These are phyloP conservation scores for Natator depressus DNA, from an alignment of 2,113 vertebrate species.

Conservation along the genomic window DNA sequence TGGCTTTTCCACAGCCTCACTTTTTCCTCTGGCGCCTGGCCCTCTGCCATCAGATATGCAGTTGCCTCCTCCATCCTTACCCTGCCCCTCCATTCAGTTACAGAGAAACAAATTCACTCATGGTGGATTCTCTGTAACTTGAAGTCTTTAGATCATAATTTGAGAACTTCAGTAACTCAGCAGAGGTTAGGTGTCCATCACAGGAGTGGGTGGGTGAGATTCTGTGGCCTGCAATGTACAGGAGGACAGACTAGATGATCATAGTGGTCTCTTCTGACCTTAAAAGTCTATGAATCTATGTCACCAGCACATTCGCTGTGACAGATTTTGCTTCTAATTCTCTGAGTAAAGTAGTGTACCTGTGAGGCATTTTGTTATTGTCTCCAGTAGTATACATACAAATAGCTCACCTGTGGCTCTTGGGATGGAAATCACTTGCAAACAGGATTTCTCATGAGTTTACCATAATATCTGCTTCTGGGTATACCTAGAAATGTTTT, in stretches of 20 bases:
- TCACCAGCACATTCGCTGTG: fast-evolving
- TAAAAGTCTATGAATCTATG: too few relatives aligned
- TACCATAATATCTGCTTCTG: fast-evolving
- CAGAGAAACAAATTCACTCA: fast-evolving
- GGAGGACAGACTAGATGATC: too few relatives aligned
- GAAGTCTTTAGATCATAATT: too few relatives aligned
- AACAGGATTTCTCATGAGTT: fast-evolving
- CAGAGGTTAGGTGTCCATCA: too few relatives aligned
- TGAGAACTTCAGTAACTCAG: too few relatives aligned
- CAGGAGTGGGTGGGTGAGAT: too few relatives aligned
- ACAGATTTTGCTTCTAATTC: background rate
- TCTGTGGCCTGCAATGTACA: too few relatives aligned
- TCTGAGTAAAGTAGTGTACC: fast-evolving
- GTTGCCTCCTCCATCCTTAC: background rate
- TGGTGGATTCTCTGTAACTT: too few relatives aligned
- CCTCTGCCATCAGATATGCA: background rate
- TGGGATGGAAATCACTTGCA: background rate
- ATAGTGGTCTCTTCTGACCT: too few relatives aligned
- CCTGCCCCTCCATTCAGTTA: background rate
- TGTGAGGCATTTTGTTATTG: background rate
- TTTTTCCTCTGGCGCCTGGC: background rate
- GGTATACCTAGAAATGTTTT: background rate
- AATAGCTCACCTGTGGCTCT: fast-evolving
- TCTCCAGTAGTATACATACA: fast-evolving
- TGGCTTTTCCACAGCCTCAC: fast-evolving